A percentile compares a stretch with the other conserved stretches of the same genome.
phyloP scores from a whole-genome alignment of 2,113 vertebrate genomes.

The Prinia subflava region DNA sequence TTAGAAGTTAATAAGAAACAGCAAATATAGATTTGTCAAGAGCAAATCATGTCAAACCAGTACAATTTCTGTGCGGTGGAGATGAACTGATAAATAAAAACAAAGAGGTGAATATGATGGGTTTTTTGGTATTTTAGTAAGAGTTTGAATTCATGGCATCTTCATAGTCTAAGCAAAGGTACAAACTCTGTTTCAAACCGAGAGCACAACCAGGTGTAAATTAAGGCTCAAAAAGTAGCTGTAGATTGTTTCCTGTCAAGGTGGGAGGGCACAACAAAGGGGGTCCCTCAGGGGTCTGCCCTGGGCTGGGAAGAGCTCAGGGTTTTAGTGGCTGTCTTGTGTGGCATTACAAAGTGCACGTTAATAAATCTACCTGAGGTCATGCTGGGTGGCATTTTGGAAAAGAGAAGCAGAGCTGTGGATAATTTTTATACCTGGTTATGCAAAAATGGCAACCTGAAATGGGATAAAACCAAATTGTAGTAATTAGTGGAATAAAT shows the following conservation, averaged over 20 bases:
- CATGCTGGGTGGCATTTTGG: not conserved
- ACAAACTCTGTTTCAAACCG: not conserved
- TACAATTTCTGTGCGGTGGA: not conserved
- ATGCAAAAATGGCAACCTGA: not conserved
- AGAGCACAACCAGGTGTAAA: not conserved
- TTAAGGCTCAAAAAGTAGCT: not conserved
- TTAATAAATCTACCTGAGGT: not conserved
- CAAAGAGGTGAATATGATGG: not conserved
- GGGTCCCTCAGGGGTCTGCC: not conserved
- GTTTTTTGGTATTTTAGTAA: not conserved
- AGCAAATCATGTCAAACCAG: conserved; percentile 8
- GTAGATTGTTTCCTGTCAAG: not conserved
- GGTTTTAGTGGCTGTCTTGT: not conserved
- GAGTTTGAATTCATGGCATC: not conserved
- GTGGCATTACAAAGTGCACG: not conserved
- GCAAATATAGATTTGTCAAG: conserved; percentile 44
- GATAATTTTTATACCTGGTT: not conserved
- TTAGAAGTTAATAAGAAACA: conserved; percentile 59
- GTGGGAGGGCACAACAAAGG: not conserved
- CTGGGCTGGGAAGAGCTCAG: not conserved
- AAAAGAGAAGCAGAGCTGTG: not conserved
- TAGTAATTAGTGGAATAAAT: not conserved
- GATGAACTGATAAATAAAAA: not conserved
- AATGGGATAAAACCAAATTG: not conserved
- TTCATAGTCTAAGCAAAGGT: not conserved